phyloP scores from a whole-genome alignment of 1,140 invertebrate species.

The Drosophila kurseongensis region DNA sequence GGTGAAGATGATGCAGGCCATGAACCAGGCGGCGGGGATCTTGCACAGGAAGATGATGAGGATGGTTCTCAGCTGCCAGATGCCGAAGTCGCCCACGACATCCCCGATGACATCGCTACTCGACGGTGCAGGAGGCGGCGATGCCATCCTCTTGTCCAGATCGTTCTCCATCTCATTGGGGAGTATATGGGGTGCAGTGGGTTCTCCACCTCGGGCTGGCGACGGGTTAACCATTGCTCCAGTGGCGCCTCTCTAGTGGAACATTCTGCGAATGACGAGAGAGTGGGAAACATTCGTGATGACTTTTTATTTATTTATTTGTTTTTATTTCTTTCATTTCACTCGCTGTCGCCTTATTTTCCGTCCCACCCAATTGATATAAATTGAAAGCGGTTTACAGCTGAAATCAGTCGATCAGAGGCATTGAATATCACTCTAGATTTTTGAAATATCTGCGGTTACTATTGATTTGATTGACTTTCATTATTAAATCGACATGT shows the following conservation, averaged over 20 bases:
- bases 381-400: conserved; percentile 68
- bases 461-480: conserved; percentile 44
- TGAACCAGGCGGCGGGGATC: conserved; percentile 85
- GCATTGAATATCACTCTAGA: conserved; percentile 63
- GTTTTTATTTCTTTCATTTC: conserved; percentile 13
- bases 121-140: conserved; percentile 16
- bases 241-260: conserved; percentile 19
- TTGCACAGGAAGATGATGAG: conserved; percentile 84
- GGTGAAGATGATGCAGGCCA: conserved; percentile 85
- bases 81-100: conserved; percentile 83
- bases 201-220: conserved; percentile 27
- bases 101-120: conserved; percentile 71
- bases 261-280: conserved; percentile 48
- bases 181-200: conserved; percentile 19
- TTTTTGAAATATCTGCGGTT: conserved; percentile 63
- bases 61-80: conserved; percentile 84
- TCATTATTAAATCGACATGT: conserved; percentile 10
- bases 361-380: conserved; percentile 54
- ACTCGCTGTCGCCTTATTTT: background rate
- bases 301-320: conserved; percentile 28
- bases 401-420: conserved; percentile 58
- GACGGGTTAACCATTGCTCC: conserved; percentile 54
- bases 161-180: conserved; percentile 28
- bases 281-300: conserved; percentile 13
- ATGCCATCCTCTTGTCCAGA: background rate